Base-by-base conservation (phyloP, 2,113 vertebrate genomes). In the Etia nguti region DNA sequence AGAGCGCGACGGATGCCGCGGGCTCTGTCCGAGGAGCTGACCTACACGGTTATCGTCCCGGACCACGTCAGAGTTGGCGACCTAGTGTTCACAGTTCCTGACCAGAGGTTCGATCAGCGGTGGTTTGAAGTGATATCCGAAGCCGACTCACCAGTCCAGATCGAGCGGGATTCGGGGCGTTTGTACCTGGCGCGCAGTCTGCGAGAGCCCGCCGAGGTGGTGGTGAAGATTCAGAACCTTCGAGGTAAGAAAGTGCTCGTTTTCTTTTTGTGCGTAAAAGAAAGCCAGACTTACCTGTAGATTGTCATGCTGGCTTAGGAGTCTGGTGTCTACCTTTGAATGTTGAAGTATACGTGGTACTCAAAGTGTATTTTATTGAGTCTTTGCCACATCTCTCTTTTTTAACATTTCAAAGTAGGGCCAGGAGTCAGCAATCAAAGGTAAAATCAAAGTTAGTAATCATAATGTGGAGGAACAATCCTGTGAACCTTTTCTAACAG, bases 141-240 rank as follows among this genome's bases (percentile, higher is more conserved):
- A 48, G 84, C 88, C 1, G 46, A 90, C 18, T 88, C 96, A 0
- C 94, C 96, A 43, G 96, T 98, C 7, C 96, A 90, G 24, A 85
- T 98, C n/a, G 97, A 98, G 86, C 89, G 97, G 52, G 95, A 97
- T 82, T 96, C 97, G 3, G 98, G 98, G 18, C 94, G 97, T 7
- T 90, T 98, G 41, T 97, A 96, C 88, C 93, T 98, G 20, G 92
- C 95, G 73, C 94, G 95, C 68, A 90, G 88, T 43, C 93, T 98
- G 80, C 87, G 84, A 10, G 96, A 96, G 16, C 92, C 95, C 6
- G 91, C 93, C 0, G 96, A 97, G 80, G 96, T 97, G 86, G 60
- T 93, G 73, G 94, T 98, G 82, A 97, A 97, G 92, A 96, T 98
- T 89, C 97, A 97, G 48, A 93, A 94, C 89, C 83, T 91, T 36